Percentiles rank a stretch among this genome's conserved stretches.
These are phyloP conservation scores for Gadopsis marmoratus DNA, from an alignment of 2,797 vertebrate species.

Conservation along the genomic window DNA sequence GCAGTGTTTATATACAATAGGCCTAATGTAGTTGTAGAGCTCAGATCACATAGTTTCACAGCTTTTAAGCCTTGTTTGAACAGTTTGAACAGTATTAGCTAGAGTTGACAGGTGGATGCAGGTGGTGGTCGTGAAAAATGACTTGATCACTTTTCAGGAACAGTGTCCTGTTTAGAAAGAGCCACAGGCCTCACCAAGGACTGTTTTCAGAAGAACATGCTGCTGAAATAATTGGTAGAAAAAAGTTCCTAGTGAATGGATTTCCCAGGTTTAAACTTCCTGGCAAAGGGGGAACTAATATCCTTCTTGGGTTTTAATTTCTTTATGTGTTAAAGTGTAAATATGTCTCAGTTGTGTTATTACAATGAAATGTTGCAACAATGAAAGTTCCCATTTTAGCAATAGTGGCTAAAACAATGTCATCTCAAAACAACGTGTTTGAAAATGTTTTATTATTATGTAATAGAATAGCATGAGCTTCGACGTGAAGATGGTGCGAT, in stretches of 20 bases:
- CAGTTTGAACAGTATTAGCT: not conserved
- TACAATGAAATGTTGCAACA: not conserved
- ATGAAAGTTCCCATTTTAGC: not conserved
- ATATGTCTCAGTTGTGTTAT: not conserved
- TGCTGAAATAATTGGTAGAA: not conserved
- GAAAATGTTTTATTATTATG: not conserved
- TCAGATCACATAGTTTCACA: not conserved
- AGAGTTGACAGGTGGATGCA: not conserved
- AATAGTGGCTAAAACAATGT: not conserved
- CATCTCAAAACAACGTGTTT: not conserved
- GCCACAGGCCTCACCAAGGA: not conserved
- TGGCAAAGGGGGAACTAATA: not conserved
- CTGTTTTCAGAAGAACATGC: not conserved
- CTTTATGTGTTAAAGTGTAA: not conserved
- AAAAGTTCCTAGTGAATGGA: not conserved
- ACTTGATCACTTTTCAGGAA: not conserved
- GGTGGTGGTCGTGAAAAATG: not conserved
- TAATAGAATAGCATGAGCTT: not conserved
- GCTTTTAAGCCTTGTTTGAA: not conserved
- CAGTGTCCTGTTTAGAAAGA: not conserved
- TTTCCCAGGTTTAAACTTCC: not conserved
- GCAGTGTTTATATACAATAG: not conserved
- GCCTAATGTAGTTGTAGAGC: not conserved
- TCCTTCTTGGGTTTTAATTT: not conserved
- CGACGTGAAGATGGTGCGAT: not conserved